Evolutionary conservation across 2,888 invertebrate genomes (phyloP), one percentile per base, ranked within the genome.

Genomic region (Loripinus fragilis): DNA sequence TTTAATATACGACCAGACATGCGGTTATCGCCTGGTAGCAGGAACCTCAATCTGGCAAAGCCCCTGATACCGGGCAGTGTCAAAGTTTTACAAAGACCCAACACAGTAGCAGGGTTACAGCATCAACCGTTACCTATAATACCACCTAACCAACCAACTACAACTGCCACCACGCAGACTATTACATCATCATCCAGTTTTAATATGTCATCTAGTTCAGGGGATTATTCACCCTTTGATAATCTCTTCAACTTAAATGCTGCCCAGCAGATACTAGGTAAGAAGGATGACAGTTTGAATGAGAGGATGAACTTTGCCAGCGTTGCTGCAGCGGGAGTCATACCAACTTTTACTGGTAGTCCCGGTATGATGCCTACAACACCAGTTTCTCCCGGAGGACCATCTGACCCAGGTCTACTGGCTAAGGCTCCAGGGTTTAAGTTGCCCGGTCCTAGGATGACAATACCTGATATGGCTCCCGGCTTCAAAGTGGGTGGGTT

Each of bases 221-320:
- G 96, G 82, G 97, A 97, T 91, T 98, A 98, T 94, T 97, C 97
- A 0, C 95, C 98, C 84, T 98, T 98, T 94, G 97, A 97, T 92
- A 97, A 97, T 92, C 94, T 95, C 1, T 96, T 96, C 89, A 95
- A 95, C 60, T 95, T 95, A 94, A 38, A 38, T 38, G 95, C 95
- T 70, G 95, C 95, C 55, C 89, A 89, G n/a, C 87, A 89, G 30
- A 86, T 92, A 30, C 81, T 93, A 33, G 82, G 89, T 35, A 91
- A 90, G 81, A 92, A 91, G 80, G 91, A 89, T n/a, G 91, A 91
- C 38, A 85, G 85, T 67, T 48, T 76, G 91, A 93, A 95, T 25
- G 90, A 91, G 76, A 81, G 90, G 73, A 95, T 95, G 94, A 96
- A 96, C 92, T 96, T 96, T 93, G 96, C 96, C 0, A 95, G 96